Evolutionary conservation across 1,140 invertebrate species (phyloP), one percentile per base, ranked within the genome.

Genomic region (Prorops nasuta): DNA sequence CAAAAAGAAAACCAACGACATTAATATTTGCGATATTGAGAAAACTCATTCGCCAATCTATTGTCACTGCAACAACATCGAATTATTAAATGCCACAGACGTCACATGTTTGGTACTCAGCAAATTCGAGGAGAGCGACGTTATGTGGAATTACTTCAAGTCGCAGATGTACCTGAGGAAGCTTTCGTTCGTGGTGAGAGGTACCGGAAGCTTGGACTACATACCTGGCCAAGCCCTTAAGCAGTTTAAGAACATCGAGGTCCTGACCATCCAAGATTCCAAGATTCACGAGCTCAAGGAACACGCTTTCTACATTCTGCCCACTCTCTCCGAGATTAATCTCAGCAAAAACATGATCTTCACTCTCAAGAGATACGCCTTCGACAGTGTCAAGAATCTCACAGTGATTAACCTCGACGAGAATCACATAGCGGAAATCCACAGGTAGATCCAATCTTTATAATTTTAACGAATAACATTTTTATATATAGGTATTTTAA

Each of bases 381-480:
- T 93, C 58, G 80, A 84, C 15, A 81, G 86, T 55, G 78, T 90
- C 51, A 79, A 79, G 0, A 83, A 83, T 48, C 69, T 91, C 35
- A 80, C 80, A 6, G 74, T 81, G 3, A 78, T 91, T 43, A 84
- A 83, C 67, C 72, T 91, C 45, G 83, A 86, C 48, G 83, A 86
- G 39, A 91, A 91, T 67, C 78, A 78, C 54, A 85, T 91, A 35
- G 69, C 79, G 1, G 86, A 88, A 65, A 82, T 91, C 37, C 83
- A 84, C 48, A 81, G 83, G 52, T 82, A 83, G 51, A 81, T 81
- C 0, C 17, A 1, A 17, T 36, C 24, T 20, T 34, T 85, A n/a
- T n/a, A n/a, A n/a, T n/a, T n/a, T 28, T 28, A 28, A 28, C 24
- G 24, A 28, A n/a, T n/a, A n/a, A n/a, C n/a, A n/a, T n/a, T n/a